A percentile compares a stretch with the other conserved stretches of the same genome.
phyloP scores from a whole-genome alignment of 2,888 invertebrate species.

The Rhyacophila evoluta region DNA sequence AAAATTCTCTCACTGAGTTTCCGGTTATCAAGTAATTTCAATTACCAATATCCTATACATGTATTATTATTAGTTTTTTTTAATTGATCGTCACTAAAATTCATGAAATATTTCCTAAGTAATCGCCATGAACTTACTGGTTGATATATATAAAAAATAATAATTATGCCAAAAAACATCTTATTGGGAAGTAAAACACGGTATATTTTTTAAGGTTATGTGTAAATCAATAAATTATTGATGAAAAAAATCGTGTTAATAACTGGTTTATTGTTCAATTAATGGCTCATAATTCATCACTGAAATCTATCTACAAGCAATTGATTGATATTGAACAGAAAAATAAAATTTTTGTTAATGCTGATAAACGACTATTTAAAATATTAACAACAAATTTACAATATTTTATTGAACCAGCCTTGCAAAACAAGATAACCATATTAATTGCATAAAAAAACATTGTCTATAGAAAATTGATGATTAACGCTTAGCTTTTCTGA shows the following conservation, averaged over 20 bases:
- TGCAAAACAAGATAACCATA: no score
- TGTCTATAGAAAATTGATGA: no score
- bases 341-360: no score
- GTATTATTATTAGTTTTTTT: not conserved
- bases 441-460: no score
- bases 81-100: not conserved
- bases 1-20: not conserved
- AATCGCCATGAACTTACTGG: not conserved
- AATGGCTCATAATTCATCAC: not conserved
- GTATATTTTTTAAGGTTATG: not conserved
- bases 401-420: no score
- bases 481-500: no score
- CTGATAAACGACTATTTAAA: no score
- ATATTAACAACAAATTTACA: no score
- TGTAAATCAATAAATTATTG: not conserved
- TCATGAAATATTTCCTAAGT: not conserved
- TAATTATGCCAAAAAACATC: not conserved
- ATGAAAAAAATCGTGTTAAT: not conserved
- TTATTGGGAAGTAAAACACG: conserved; percentile 14
- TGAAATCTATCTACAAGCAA: not conserved
- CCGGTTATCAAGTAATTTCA: not conserved
- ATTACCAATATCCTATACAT: not conserved
- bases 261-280: not conserved
- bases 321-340: not conserved
- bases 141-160: not conserved